Evolutionary conservation across 2,888 invertebrate species (phyloP), one percentile per base, ranked within the genome.

Genomic region (Cephus spinipes): DNA sequence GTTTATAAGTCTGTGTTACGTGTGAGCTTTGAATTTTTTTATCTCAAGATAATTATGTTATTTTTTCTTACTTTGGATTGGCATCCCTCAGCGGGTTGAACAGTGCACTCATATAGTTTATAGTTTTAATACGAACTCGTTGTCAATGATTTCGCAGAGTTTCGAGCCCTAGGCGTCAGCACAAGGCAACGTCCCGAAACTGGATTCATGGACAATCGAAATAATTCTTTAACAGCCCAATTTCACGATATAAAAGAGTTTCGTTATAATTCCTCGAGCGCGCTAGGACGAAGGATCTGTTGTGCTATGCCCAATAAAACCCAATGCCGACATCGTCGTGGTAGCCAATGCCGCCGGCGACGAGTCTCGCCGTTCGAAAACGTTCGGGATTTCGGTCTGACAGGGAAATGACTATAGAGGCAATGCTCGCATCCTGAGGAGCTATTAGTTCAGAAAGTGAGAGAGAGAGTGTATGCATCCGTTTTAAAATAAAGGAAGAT

Each of bases 171-270:
- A 3, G 15, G 32, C 30, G 11, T 30, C 69, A 12, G 69, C 31
- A 11, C 15, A 30, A 69, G 32, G 15, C 69, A 30, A 32, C 69
- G 69, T 30, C 71, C 71, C 15, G 71, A 32, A 71, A 71, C 71
- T 71, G 31, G 12, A 31, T 79, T 73, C n/a, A 76, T 33, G 31
- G 31, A 73, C 73, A 76, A 75, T 75, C 84, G 83, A 81, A 83
- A 83, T 89, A 89, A 90, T 87, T 85, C 85, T 84, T 90, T 89
- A 89, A 90, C 87, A 86, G 85, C 89, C 90, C 88, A 90, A 89
- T 90, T 89, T 87, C 83, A 83, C 80, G 84, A 85, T 86, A 89
- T 89, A 89, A 88, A 89, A 87, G 80, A 79, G 76, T 76, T 81
- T 78, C 81, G 79, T 78, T 84, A 78, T 81, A 80, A 79, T 79